These are phyloP conservation scores for Mormyrus proboscirostris DNA, from an alignment of 2,797 vertebrate genomes.

Conservation along the genomic window DNA sequence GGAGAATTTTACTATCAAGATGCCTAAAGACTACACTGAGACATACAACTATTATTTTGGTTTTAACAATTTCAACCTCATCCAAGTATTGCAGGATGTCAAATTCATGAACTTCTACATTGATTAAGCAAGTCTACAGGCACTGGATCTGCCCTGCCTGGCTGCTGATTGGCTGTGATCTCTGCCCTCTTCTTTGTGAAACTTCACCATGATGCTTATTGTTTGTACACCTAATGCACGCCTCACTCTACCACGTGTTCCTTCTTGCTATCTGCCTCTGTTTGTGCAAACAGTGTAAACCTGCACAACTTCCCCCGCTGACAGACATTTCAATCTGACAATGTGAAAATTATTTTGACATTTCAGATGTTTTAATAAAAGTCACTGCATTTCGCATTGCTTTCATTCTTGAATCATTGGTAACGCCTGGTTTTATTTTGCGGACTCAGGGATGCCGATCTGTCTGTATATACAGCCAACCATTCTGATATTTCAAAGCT, in stretches of 20 bases:
- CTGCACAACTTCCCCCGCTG: background rate
- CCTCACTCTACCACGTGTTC: background rate
- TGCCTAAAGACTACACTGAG: no score
- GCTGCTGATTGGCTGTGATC: background rate
- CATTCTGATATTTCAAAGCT: no score
- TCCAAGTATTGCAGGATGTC: conserved; percentile 14
- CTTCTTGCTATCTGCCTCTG: background rate
- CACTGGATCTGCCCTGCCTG: background rate
- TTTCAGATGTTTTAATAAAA: background rate
- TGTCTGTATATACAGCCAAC: no score
- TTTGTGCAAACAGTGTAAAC: background rate
- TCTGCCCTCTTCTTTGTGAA: fast-evolving
- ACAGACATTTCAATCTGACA: no score
- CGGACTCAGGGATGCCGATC: background rate
- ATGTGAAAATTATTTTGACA: background rate
- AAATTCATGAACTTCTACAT: conserved; percentile 52
- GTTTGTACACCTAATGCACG: background rate
- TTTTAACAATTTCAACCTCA: conserved; percentile 50
- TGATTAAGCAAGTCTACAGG: conserved; percentile 37
- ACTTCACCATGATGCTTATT: background rate
- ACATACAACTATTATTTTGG: conserved; percentile 55
- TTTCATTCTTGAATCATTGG: background rate
- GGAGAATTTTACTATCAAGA: no score
- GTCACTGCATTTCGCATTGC: background rate
- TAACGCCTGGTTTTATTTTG: background rate